A percentile compares a stretch with the other conserved stretches of the same genome.
These are phyloP conservation scores for Cossypha heuglini DNA, from an alignment of 2,797 vertebrate species.

Conservation along the genomic window DNA sequence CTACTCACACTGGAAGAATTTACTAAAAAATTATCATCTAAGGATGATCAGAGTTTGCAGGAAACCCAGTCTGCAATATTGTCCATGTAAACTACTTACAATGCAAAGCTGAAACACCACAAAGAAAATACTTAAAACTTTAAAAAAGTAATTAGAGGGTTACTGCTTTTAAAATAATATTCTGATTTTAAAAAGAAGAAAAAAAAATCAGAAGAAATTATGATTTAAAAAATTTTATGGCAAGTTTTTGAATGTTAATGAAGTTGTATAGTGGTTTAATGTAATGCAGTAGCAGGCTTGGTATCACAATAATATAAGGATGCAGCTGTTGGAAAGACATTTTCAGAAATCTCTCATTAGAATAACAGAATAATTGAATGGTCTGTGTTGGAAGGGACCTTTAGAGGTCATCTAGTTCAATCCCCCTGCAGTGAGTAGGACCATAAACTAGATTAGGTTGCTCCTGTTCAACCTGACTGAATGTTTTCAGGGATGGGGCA, in stretches of 20 bases:
- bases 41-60: neutral
- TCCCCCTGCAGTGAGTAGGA: neutral
- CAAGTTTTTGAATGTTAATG: neutral
- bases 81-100: neutral
- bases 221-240: neutral
- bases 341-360: neutral
- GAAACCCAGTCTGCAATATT: neutral
- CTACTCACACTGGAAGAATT: neutral
- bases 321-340: neutral
- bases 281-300: neutral
- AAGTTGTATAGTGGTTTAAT: neutral
- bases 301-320: neutral
- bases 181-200: neutral
- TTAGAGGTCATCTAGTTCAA: neutral
- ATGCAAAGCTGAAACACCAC: neutral
- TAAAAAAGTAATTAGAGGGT: neutral
- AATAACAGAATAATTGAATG: neutral
- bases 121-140: neutral
- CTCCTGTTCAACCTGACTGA: neutral
- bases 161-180: neutral
- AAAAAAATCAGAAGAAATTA: neutral
- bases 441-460: neutral
- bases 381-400: neutral
- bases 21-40: neutral
- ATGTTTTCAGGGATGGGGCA: neutral